phyloP scores from a whole-genome alignment of 1,140 invertebrate genomes.

The Belonocnema kinseyi region DNA sequence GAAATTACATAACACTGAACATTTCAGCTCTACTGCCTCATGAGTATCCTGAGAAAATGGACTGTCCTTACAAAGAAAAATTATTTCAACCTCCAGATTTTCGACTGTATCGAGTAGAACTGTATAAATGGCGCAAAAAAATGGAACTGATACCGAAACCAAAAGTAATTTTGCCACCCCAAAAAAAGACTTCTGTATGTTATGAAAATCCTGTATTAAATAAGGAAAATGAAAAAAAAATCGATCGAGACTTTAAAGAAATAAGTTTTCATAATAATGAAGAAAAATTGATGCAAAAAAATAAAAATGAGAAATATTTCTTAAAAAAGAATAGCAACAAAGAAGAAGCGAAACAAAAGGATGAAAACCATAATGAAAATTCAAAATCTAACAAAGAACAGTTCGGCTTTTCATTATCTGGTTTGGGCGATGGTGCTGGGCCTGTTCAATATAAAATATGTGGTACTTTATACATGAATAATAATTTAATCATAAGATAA shows the following conservation, averaged over 20 bases:
- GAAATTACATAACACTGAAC: neutral
- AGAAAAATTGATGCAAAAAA: conserved; percentile 23
- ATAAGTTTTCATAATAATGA: conserved; percentile 11
- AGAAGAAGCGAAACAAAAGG: neutral
- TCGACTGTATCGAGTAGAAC: conserved; percentile 46
- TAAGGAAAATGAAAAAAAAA: neutral
- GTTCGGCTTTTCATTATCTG: conserved; percentile 42
- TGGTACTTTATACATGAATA: conserved; percentile 30
- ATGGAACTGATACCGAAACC: conserved; percentile 47
- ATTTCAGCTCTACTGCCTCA: conserved; percentile 44
- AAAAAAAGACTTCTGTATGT: conserved; percentile 4
- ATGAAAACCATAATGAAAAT: neutral
- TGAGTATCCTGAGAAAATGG: conserved; percentile 36
- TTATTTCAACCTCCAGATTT: conserved; percentile 55
- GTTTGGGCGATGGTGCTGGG: conserved; percentile 35
- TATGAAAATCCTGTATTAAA: conserved; percentile 17
- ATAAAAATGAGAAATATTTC: conserved; percentile 35
- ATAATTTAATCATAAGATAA: too few relatives aligned
- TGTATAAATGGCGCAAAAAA: conserved; percentile 52
- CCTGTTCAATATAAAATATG: conserved; percentile 47
- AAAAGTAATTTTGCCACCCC: conserved; percentile 51
- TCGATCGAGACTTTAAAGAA: neutral
- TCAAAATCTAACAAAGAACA: conserved; percentile 26
- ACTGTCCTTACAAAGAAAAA: conserved; percentile 59
- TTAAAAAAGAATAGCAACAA: neutral